Evolutionary conservation across 2,797 vertebrate genomes (phyloP), one percentile per base, ranked within the genome.

Genomic region (Cynodonichthys magdalenae): DNA sequence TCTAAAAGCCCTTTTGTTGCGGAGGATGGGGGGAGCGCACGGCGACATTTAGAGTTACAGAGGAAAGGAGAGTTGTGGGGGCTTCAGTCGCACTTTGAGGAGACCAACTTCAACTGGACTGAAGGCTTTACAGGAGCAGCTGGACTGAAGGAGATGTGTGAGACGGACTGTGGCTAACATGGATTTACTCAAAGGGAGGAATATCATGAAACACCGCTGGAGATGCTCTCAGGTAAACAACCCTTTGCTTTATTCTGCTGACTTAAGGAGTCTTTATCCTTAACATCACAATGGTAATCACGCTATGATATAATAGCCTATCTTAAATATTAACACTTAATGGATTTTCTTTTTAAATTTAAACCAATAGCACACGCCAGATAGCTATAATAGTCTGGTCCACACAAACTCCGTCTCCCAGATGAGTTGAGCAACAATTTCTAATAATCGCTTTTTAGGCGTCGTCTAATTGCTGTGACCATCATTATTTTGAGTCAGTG

Each of bases 131-230:
- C 48, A 58, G 44, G 64, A 60, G 69, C 62, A 41, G 74, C 59
- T 3, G 69, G 63, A 58, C 48, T 58, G 72, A 31, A 46, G 59
- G 66, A 56, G 79, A 63, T 82, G 86, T 82, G 89, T 53, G 76
- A 61, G 81, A 87, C 80, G 88, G 74, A 68, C 71, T 31, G 71
- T 80, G 12, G 36, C 36, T 14, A 89, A 80, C 80, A 90, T 91
- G 90, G 89, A 90, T 81, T 63, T 84, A 80, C 72, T 78, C 84
- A 72, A 71, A 75, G 81, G 82, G 81, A 65, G 81, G 60, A 75
- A 62, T 59, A 66, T n/a, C 71, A 44, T n/a, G 50, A 51, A 50
- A 60, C 64, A 67, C 45, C 54, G 4, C 74, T 46, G 69, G 64
- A 79, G 67, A 78, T 59, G 14, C 1, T 39, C 47, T 71, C 81